Conservation (phyloP, 1,140 invertebrate genomes). For the Coelopa frigida region DNA sequence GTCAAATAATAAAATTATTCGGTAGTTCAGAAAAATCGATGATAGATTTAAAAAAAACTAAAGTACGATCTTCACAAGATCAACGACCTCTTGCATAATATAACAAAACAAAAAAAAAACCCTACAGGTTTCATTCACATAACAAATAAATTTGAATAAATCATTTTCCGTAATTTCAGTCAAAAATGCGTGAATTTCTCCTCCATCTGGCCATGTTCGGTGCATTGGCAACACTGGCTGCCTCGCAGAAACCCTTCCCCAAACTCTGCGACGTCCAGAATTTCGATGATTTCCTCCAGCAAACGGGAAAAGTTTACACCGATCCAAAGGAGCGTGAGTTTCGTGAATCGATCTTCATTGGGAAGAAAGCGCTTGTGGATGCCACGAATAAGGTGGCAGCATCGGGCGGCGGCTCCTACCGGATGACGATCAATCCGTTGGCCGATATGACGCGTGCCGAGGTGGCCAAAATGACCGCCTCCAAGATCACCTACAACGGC, state of each 20-base stretch:
- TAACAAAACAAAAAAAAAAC: too few relatives aligned
- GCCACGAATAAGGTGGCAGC: conserved; percentile 27
- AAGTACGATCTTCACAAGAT: too few relatives aligned
- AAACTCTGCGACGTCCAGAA: conserved; percentile 33
- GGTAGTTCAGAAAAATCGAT: too few relatives aligned
- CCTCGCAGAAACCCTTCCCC: conserved; percentile 26
- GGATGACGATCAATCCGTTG: conserved; percentile 26
- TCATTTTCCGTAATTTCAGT: too few relatives aligned
- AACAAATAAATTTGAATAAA: too few relatives aligned
- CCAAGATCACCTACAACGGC: conserved; percentile 26
- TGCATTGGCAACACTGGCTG: neutral
- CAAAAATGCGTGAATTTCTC: neutral
- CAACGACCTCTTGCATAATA: too few relatives aligned
- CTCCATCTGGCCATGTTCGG: neutral
- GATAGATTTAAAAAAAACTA: too few relatives aligned
- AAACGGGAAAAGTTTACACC: conserved; percentile 33
- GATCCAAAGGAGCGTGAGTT: conserved; percentile 26
- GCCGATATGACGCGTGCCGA: conserved; percentile 36
- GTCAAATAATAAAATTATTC: too few relatives aligned
- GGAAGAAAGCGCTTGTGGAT: conserved; percentile 30
- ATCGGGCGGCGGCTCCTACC: conserved; percentile 20
- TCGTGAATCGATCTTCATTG: conserved; percentile 36
- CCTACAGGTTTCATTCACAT: too few relatives aligned
- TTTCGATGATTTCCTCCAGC: conserved; percentile 32
- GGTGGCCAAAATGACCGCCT: conserved; percentile 24